Base-by-base conservation (phyloP, 2,113 vertebrate genomes). In the Cathartes aura region DNA sequence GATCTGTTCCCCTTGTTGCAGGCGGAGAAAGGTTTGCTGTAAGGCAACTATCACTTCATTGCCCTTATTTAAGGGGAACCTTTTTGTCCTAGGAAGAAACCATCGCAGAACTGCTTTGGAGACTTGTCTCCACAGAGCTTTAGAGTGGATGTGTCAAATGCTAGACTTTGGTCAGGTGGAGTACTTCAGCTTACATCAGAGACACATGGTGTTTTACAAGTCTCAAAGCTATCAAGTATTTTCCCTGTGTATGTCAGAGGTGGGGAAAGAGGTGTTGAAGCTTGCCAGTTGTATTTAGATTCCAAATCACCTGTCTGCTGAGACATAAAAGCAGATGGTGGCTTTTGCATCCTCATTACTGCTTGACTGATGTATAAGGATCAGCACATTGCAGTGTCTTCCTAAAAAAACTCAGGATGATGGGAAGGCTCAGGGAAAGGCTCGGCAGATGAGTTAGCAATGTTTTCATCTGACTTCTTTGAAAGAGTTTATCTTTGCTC, bases 1-100 rank as follows among this genome's bases (percentile, higher is more conserved):
- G 6, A 9, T 26, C 4, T 30, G 20, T 38, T 53, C 3, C 4
- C 16, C 2, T 11, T 64, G 8, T 36, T 23, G 9, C 4, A 13
- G 5, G 2, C 17, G 6, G 3, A 19, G 40, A 27, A 71, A 50
- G 22, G 6, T 58, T 89, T 89, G 14, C 30, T 87, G 34, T 52
- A 83, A 94, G 66, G 48, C 40, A 30, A 2, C 21, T 73, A 22
- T 55, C 13, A 21, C 5, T 45, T 67, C 17, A 9, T 42, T 91
- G 53, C 20, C 20, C 4, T 42, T 75, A 20, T 8, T 45, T 38
- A 50, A 53, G 52, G 42, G 11, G 34, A 73, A 50, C 11, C 3
- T 36, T 52, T n/a, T 70, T 52, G 72, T 56, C 21, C 34, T 45
- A 19, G 15, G 14, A 38, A 29, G 45, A 91, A 93, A 29, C 18